Percentiles rank a stretch among this genome's conserved stretches.
Evolutionary conservation across 2,888 invertebrate species (phyloP).

Genomic region (Phymatocera aterrima): DNA sequence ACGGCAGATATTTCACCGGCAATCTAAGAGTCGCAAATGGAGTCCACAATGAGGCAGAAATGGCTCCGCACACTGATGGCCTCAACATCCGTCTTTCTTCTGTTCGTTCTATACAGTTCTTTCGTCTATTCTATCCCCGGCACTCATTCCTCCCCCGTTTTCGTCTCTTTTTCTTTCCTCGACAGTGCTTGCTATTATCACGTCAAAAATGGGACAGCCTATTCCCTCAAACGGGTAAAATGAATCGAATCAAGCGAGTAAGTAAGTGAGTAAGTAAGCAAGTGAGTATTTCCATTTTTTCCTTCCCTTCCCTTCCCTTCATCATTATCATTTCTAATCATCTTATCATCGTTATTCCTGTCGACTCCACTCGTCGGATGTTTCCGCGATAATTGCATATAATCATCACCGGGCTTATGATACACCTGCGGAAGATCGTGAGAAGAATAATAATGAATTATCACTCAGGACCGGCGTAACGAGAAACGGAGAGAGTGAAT

Average conservation of each 20-base stretch:
- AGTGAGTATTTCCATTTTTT: too few relatives aligned
- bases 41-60: constrained; percentile 74
- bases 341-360: background rate
- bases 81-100: constrained; percentile 68
- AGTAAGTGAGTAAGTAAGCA: too few relatives aligned
- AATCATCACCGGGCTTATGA: constrained; percentile 1
- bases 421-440: background rate
- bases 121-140: constrained; percentile 56
- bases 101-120: constrained; percentile 35
- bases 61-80: constrained; percentile 70
- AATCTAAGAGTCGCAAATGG: constrained; percentile 74
- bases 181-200: constrained; percentile 5
- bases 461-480: background rate
- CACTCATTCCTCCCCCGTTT: constrained; percentile 43
- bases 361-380: background rate
- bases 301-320: background rate
- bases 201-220: constrained; percentile 11
- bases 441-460: constrained; percentile 18
- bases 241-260: background rate
- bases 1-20: constrained; percentile 72
- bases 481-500: background rate
- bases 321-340: background rate
- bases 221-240: background rate
- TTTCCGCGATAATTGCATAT: constrained; percentile 1
- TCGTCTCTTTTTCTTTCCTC: too few relatives aligned